Percentiles rank a stretch among this genome's conserved stretches.
phyloP scores from a whole-genome alignment of 2,888 invertebrate genomes.

The Polydrusus pterygomalis region DNA sequence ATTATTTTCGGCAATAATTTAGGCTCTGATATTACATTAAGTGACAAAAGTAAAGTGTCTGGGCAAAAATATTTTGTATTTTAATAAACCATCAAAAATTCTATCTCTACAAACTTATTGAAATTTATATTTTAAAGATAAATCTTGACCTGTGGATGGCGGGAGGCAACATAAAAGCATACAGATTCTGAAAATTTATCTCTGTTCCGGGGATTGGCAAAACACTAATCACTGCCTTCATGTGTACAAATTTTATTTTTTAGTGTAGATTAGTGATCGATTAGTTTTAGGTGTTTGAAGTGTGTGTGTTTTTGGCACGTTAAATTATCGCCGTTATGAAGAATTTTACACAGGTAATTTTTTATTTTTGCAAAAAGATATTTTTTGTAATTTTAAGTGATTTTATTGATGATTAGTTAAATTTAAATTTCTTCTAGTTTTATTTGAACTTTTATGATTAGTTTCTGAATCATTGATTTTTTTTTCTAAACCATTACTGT shows the following conservation, averaged over 20 bases:
- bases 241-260: slow-evolving; percentile 31
- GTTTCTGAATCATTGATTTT: too few relatives aligned
- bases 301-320: slow-evolving; percentile 67
- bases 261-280: slow-evolving; percentile 18
- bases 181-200: slow-evolving; percentile 42
- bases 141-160: slow-evolving; percentile 44
- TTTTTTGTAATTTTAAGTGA: too few relatives aligned
- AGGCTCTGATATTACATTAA: too few relatives aligned
- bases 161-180: slow-evolving; percentile 51
- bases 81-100: neutral
- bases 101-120: slow-evolving; percentile 18
- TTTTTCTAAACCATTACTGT: too few relatives aligned
- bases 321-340: slow-evolving; percentile 2
- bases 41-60: too few relatives aligned
- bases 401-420: too few relatives aligned
- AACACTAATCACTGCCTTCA: slow-evolving; percentile 36
- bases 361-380: neutral
- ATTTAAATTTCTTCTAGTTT: too few relatives aligned
- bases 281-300: slow-evolving; percentile 21
- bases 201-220: slow-evolving; percentile 36
- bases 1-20: too few relatives aligned
- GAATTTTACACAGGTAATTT: slow-evolving; percentile 40
- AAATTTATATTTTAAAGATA: slow-evolving; percentile 19
- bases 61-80: too few relatives aligned
- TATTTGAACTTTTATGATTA: too few relatives aligned